Conservation (phyloP, 2,797 vertebrate genomes). For the Mycteria americana region DNA sequence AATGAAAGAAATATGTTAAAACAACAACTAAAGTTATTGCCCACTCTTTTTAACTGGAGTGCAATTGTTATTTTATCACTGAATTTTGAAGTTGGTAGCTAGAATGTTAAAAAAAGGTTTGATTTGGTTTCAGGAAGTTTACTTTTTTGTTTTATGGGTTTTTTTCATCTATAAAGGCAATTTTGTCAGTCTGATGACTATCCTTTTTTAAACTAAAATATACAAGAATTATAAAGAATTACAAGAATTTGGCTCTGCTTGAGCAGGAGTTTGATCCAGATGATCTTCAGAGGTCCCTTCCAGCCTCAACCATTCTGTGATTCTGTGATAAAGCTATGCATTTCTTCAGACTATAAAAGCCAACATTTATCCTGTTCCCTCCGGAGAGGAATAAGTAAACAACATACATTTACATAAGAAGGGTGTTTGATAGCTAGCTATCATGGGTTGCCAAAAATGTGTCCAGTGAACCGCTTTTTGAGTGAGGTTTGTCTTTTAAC, state of each 20-base stretch:
- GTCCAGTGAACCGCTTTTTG: neutral
- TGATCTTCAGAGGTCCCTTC: neutral
- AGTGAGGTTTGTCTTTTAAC: neutral
- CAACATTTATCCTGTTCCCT: neutral
- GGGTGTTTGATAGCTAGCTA: neutral
- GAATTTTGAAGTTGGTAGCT: neutral
- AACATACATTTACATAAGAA: neutral
- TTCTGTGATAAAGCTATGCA: neutral
- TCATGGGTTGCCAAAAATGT: neutral
- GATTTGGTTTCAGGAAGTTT: neutral
- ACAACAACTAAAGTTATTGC: neutral
- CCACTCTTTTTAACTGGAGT: neutral
- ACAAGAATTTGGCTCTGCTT: neutral
- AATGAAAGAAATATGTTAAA: neutral
- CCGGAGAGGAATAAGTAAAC: neutral
- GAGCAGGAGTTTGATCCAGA: neutral
- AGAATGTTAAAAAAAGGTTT: neutral
- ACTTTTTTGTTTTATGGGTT: neutral
- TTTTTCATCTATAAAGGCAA: neutral
- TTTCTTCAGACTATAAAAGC: neutral
- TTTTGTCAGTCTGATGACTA: neutral
- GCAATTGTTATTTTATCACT: neutral
- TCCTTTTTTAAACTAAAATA: neutral
- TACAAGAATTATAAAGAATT: neutral
- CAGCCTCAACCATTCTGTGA: neutral